These are phyloP conservation scores for Cettia cetti DNA, from an alignment of 2,113 vertebrate genomes.

Conservation along the genomic window DNA sequence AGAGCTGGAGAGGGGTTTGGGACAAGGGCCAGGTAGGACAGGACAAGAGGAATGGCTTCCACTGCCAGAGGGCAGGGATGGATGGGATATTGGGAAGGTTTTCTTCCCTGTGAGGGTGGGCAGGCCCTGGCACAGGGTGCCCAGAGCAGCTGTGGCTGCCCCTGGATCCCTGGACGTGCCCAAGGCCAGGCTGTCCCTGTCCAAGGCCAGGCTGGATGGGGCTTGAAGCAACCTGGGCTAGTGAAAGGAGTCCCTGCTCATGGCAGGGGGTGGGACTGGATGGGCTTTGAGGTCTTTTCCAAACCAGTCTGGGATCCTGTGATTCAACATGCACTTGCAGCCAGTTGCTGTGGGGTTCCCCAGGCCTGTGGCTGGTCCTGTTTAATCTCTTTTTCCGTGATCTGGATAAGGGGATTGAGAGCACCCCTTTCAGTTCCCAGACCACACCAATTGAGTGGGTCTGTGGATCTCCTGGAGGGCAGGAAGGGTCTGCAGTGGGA, in stretches of 20 bases:
- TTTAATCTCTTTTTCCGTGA: neutral
- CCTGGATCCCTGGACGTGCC: neutral
- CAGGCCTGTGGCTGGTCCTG: neutral
- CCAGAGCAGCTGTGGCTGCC: neutral
- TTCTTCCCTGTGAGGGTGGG: rapidly evolving
- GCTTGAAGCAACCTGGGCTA: rapidly evolving
- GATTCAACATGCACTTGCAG: neutral
- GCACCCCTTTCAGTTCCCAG: neutral
- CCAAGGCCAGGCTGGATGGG: rapidly evolving
- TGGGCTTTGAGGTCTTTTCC: neutral
- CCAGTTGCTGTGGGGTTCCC: neutral
- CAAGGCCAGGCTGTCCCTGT: rapidly evolving
- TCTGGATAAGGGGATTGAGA: too few relatives aligned
- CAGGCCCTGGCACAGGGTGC: neutral
- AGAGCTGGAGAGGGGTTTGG: neutral
- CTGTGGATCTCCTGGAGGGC: neutral
- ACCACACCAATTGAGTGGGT: neutral
- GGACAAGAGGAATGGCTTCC: neutral
- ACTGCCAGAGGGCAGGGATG: rapidly evolving
- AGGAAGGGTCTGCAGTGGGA: neutral
- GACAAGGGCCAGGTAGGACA: neutral
- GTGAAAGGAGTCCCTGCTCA: neutral
- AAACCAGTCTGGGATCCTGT: neutral
- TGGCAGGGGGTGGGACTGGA: neutral
- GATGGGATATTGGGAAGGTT: neutral